Evolutionary conservation across 2,113 vertebrate species (phyloP), one percentile per base, ranked within the genome.

Genomic region (Elachura formosa): DNA sequence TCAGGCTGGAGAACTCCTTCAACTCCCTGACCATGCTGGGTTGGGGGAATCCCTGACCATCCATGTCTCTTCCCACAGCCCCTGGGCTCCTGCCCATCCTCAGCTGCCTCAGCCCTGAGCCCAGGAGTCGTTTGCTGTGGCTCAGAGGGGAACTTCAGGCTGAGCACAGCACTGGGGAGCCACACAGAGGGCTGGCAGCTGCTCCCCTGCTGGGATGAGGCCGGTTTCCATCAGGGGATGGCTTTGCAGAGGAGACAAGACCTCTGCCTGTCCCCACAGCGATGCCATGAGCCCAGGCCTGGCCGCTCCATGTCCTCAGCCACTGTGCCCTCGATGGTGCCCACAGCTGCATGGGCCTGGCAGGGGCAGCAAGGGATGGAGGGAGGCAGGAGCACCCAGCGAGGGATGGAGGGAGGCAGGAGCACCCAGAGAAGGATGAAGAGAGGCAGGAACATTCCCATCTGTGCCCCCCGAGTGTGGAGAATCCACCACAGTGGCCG

Each of bases 291-390:
- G 21, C 23, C 4, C 15, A 10, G 22, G 38, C 40, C 49, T 11
- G 41, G 17, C 36, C 0, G 0, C 26, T 29, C 2, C 5, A 3
- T 12, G 11, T 8, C 87, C 58, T 34, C 45, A 14, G 31, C 45
- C 21, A 0, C 43, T 1, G 6, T 0, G 33, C 56, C 58, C 58
- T 72, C 1, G 0, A 25, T 3, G 18, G 68, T 0, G 0, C 62
- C 59, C 2, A 0, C 7, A 26, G 76, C 56, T 18, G 6, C 21
- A 0, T 0, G 1, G 5, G 4, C 52, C 40, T 11, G 38, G 23
- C 20, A 11, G 6, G 29, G 43, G 8, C 11, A 52, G 2, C 0
- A 1, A 82, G 29, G 26, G 38, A 9, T 0, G 0, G 18, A 5
- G 38, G 5, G 8, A 55, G 26, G 34, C 59, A 19, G 59, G 31